Evolutionary conservation across 2,797 vertebrate genomes (phyloP).

Genomic region (Anguilla pacifica): DNA sequence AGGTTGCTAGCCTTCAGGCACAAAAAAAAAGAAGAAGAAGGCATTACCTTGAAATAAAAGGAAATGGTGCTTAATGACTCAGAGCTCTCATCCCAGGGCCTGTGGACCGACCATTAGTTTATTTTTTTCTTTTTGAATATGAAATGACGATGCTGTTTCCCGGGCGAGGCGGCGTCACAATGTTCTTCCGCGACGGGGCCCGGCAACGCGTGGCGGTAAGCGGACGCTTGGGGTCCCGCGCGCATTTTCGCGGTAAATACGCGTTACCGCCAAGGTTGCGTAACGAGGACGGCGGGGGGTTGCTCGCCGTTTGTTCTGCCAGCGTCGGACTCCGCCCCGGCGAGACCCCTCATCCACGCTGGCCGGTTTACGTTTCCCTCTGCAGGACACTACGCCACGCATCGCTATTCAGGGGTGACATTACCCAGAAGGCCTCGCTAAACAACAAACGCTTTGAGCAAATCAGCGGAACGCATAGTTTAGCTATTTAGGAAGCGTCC

Average conservation of each 20-base stretch:
- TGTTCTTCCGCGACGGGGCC: not conserved
- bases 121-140: constrained; percentile 42
- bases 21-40: constrained; percentile 36
- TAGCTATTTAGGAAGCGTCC: not conserved
- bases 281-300: not conserved
- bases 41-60: constrained; percentile 52
- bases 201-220: not conserved
- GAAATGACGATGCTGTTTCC: constrained; percentile 37
- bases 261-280: not conserved
- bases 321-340: not conserved
- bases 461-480: not conserved
- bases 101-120: constrained; percentile 54
- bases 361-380: not conserved
- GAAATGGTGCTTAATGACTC: constrained; percentile 59
- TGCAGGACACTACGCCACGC: not conserved
- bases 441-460: not conserved
- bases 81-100: constrained; percentile 51
- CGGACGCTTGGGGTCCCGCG: not conserved
- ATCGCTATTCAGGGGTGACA: not conserved
- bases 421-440: not conserved
- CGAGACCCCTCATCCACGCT: not conserved
- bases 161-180: not conserved
- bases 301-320: not conserved
- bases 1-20: constrained; percentile 46
- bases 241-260: not conserved